Conservation (phyloP, 2,797 vertebrate genomes). For the Enteromius radiatus region DNA sequence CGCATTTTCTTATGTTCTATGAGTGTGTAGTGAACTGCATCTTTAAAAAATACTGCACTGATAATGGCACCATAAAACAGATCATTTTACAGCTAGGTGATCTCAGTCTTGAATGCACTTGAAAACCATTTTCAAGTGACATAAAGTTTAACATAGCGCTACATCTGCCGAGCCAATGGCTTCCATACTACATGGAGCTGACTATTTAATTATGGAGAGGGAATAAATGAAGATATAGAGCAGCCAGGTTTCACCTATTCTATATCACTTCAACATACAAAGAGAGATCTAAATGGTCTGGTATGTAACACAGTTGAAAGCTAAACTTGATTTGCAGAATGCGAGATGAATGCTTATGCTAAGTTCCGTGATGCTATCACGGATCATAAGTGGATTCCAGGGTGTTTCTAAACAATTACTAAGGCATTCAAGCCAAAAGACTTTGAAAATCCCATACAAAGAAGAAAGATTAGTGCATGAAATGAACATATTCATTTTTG, state of each 20-base stretch:
- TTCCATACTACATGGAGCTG: constrained; percentile 87
- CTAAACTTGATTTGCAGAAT: neutral
- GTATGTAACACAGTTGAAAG: constrained; percentile 6
- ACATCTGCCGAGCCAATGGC: constrained; percentile 94
- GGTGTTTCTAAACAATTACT: neutral
- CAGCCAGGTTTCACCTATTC: constrained; percentile 39
- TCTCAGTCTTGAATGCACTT: constrained; percentile 89
- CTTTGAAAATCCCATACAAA: neutral
- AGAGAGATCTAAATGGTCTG: neutral
- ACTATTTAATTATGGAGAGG: constrained; percentile 88
- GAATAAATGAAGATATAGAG: constrained; percentile 60
- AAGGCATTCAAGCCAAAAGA: neutral
- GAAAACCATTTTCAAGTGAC: constrained; percentile 96
- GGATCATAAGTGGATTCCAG: neutral
- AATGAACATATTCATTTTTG: neutral
- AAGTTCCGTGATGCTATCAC: neutral
- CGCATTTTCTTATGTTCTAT: constrained; percentile 75
- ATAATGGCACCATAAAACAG: constrained; percentile 88
- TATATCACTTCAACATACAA: constrained; percentile 30
- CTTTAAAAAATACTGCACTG: constrained; percentile 79
- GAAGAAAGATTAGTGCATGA: neutral
- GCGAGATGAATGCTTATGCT: too few relatives aligned
- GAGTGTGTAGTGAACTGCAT: constrained; percentile 73
- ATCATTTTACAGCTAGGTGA: constrained; percentile 95
- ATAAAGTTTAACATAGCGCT: constrained; percentile 98